A percentile compares a stretch with the other conserved stretches of the same genome.
phyloP scores from a whole-genome alignment of 2,113 vertebrate genomes.

The Myiozetetes cayanensis region DNA sequence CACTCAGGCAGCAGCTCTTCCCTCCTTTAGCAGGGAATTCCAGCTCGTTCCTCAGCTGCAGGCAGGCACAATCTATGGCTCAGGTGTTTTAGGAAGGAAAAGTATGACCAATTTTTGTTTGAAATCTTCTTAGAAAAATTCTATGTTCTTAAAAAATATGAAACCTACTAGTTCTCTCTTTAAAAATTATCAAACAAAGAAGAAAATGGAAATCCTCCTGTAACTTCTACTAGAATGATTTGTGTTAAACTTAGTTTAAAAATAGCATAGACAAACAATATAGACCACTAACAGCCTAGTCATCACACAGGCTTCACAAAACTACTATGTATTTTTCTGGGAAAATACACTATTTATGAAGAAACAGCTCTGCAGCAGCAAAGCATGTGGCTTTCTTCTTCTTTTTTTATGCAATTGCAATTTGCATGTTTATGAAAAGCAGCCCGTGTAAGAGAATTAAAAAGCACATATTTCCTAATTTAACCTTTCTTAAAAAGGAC shows the following conservation, averaged over 20 bases:
- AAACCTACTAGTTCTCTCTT: not conserved
- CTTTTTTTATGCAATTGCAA: not conserved
- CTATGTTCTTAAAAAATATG: not conserved
- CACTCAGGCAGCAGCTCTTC: not conserved
- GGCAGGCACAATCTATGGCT: not conserved
- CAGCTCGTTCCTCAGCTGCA: not conserved
- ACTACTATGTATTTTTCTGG: not conserved
- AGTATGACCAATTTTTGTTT: not conserved
- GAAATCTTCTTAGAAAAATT: not conserved
- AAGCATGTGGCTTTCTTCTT: not conserved
- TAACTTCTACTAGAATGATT: not conserved
- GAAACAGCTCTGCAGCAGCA: slow-evolving; percentile 6
- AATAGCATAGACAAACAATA: not conserved
- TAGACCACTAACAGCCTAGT: not conserved
- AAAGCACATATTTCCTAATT: not conserved
- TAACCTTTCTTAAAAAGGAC: not conserved
- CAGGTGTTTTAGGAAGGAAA: not conserved
- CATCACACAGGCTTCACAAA: not conserved
- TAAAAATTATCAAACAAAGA: not conserved
- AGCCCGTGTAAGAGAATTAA: not conserved
- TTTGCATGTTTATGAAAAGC: not conserved
- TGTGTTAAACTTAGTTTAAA: not conserved
- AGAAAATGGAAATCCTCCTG: not conserved
- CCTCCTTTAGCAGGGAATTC: not conserved
- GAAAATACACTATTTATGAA: slow-evolving; percentile 2